Evolutionary conservation across 2,888 invertebrate species (phyloP), one percentile per base, ranked within the genome.

Genomic region (Caenorhabditis auriculariae): DNA sequence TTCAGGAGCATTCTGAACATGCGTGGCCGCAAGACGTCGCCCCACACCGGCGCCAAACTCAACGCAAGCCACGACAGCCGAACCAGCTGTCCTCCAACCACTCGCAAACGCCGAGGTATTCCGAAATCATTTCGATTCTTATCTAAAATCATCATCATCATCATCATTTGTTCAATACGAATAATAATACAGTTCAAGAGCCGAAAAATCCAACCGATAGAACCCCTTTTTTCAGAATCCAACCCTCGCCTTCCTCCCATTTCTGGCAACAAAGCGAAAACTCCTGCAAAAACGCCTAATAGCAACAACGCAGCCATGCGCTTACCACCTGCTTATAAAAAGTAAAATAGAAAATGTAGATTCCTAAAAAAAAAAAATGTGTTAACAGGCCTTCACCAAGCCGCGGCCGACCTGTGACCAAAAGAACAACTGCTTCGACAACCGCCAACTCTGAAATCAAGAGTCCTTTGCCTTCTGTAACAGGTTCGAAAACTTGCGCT

Each of bases 241-340:
- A 63, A 61, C 44, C 44, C 64, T n/a, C 66, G 69, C 29, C 63
- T 72, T 7, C 71, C 71, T 43, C 68, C 66, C 4, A 69, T 72
- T 27, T 41, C 57, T n/a, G 39, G 38, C 6, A 49, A 50, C 24
- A 45, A 49, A 17, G 39, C 46, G 9, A 35, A 28, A 12, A 43
- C 21, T 24, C 27, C 60, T 38, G 29, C 37, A 50, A 28, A 60
- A 44, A n/a, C 23, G 15, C 23, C 47, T 42, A 29, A 37, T 54
- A n/a, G 32, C 49, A 28, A 54, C 38, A 23, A 60, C 37, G 43
- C 60, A 45, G 28, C 57, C 47, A 46, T 3, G 45, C 54, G 17
- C 41, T 54, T 64, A 15, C 59, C 59, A 48, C 59, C 59, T 7
- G 56, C 59, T 4, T 51, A 45, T 4, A 59, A 64, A 41, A 56